Evolutionary conservation across 2,888 invertebrate species (phyloP).

Genomic region (Dendrolimus houi): DNA sequence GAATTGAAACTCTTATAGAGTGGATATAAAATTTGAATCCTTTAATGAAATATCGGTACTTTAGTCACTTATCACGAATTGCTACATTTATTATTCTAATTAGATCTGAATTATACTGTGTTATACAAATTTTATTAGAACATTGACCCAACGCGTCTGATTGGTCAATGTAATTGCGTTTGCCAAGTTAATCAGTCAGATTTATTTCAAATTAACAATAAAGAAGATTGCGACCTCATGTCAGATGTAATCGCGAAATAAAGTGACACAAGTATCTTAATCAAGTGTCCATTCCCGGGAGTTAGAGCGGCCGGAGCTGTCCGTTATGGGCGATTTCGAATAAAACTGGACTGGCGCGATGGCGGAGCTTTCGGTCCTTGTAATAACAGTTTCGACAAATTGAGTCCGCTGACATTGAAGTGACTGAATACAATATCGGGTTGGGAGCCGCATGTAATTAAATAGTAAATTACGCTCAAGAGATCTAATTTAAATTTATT

Average conservation of each 20-base stretch:
- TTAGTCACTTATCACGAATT: too few relatives aligned
- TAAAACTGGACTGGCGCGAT: slow-evolving; percentile 47
- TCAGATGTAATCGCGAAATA: slow-evolving; percentile 67
- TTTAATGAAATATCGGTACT: too few relatives aligned
- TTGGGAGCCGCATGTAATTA: too few relatives aligned
- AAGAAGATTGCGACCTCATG: slow-evolving; percentile 55
- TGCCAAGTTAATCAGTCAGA: slow-evolving; percentile 29
- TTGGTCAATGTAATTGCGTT: background rate
- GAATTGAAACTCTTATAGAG: too few relatives aligned
- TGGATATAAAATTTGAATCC: too few relatives aligned
- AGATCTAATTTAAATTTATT: too few relatives aligned
- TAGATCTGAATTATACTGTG: too few relatives aligned
- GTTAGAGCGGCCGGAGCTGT: slow-evolving; percentile 53
- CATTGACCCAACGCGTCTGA: background rate
- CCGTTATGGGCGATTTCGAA: slow-evolving; percentile 60
- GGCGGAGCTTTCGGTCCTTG: slow-evolving; percentile 39
- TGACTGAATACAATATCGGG: slow-evolving; percentile 10
- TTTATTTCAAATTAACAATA: slow-evolving; percentile 53
- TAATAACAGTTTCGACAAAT: slow-evolving; percentile 72
- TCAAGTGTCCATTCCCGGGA: slow-evolving; percentile 67
- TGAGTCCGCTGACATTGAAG: slow-evolving; percentile 60
- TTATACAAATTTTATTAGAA: too few relatives aligned
- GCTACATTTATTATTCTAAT: too few relatives aligned
- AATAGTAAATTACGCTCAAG: too few relatives aligned
- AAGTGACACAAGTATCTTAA: slow-evolving; percentile 71